Evolutionary conservation across 2,797 vertebrate genomes (phyloP), one percentile per base, ranked within the genome.

Genomic region (Labeo calbasu): DNA sequence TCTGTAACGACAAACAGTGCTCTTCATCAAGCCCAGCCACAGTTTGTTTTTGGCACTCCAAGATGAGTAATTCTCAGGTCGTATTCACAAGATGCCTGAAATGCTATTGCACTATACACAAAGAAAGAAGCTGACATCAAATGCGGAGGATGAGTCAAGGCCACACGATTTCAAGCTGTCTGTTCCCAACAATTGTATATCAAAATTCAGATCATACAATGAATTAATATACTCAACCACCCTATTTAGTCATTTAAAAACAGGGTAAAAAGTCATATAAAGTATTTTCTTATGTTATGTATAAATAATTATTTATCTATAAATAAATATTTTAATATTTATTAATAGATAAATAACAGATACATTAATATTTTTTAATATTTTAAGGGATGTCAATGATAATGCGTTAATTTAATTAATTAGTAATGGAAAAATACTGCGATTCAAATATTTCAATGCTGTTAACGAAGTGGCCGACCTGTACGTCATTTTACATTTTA

Each of bases 31-130:
- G 70, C 15, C 1, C 51, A 32, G 15, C 57, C 43, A 73, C 15
- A n/a, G 12, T 81, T 81, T 75, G 25, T 50, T 28, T 83, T 65
- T 25, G 28, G 46, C 59, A 36, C 28, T 55, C 15, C 28, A 9
- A 12, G 48, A 77, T 77, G 72, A 83, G 36, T 77, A 32, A 77
- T 77, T 83, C n/a, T 77, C 48, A 55, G 32, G 46, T 73, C 65
- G 28, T 76, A 43, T 72, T 81, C 25, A 63, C 43, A 73, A 53
- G 36, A 77, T 68, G 48, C 21, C n/a, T 66, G 50, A 66, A 55
- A 66, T 66, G 46, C 32, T 78, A 36, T 71, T 57, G 32, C 71
- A 25, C 36, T 83, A 32, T 21, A 46, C 25, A 82, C 25, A 50
- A 61, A 63, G 11, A 66, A 53, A 63, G n/a, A 76, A 40, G n/a